Base-by-base conservation (phyloP, 1,140 invertebrate species). In the Drosophila seguyi region DNA sequence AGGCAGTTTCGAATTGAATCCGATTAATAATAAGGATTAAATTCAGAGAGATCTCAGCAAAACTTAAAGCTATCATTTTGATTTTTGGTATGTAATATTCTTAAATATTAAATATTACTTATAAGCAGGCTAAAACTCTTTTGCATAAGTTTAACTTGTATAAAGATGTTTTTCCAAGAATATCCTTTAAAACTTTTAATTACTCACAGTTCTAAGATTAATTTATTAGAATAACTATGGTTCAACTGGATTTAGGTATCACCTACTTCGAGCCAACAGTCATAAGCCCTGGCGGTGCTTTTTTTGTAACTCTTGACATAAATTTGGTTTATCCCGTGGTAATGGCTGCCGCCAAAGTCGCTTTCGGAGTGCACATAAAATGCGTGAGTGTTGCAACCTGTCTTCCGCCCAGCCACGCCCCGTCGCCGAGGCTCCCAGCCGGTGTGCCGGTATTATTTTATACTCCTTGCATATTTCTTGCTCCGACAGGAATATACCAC, bases 291-390 rank as follows among this genome's bases (percentile, higher is more conserved):
- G 38, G 45, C 73, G 67, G 42, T 71, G 67, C 42, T 77, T 68
- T 77, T 47, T 77, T 81, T 52, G 60, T 74, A 39, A 81, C 73
- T 73, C 59, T 47, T 78, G 81, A 56, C 81, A 86, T 85, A 86
- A 85, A 78, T 86, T 69, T 77, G 50, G 81, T 85, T 85, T 85
- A 85, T 85, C 67, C 67, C 71, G 47, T 52, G 62, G 72, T 81
- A 80, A 84, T 84, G 76, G 47, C 55, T 59, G 73, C 71, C 66
- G 61, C 72, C 61, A 66, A 76, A 57, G 52, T 45, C 48, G 36
- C 22, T 61, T 56, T 62, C 47, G 29, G 18, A 56, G 42, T 57
- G 63, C 65, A 56, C 71, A 66, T 63, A 63, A 82, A 82, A 65
- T 13, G 31, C 27, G 52, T 41, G 68, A 85, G 61, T 60, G 62